Base-by-base conservation (phyloP, 64 coral and sea anemone species). In the Pachyseris speciosa region DNA sequence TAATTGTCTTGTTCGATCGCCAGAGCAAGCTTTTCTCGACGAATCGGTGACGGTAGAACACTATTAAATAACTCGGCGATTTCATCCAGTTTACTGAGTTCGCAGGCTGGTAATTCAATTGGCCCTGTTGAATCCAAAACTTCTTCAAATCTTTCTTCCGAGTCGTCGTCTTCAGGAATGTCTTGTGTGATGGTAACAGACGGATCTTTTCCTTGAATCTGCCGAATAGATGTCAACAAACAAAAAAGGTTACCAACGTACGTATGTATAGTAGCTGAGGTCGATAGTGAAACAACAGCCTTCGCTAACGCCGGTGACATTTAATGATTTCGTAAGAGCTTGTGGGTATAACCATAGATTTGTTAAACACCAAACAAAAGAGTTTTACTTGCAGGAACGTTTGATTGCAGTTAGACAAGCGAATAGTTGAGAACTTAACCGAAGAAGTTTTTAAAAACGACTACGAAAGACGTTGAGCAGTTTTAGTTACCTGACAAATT, bases 171-270 rank as follows among this genome's bases (percentile, higher is more conserved):
- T 55, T 99, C 97, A 12, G 86, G 94, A 58, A 99, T 88, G 34
- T 99, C 97, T 86, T 99, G 97, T 15, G 97, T 99, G 20, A 99
- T 90, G 47, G 90, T 99, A 37, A 95, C 93, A 67, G 97, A 99
- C 11, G 97, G 97, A 83, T 99, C 97, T 90, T 95, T 99, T 40
- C 97, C 97, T 93, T 99, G 97, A 69, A 99, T 94, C 97, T 99
- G 29, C 24, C 43, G n/a, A 72, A 88, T 70, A 42, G 61, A 86
- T 85, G 73, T 69, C 57, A 93, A 93, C 55, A 87, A 85, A 86
- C 67, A 86, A 80, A 22, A 33, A 36, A 57, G 47, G 12, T 61
- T 37, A 76, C 41, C 33, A 36, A 71, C 36, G 32, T 22, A 38
- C 16, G 13, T 57, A 19, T 11, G 36, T 39, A 20, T 3, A 71